A percentile compares a stretch with the other conserved stretches of the same genome.
Evolutionary conservation across 2,113 vertebrate species (phyloP).

Genomic region (Phylloscopus trochilus): DNA sequence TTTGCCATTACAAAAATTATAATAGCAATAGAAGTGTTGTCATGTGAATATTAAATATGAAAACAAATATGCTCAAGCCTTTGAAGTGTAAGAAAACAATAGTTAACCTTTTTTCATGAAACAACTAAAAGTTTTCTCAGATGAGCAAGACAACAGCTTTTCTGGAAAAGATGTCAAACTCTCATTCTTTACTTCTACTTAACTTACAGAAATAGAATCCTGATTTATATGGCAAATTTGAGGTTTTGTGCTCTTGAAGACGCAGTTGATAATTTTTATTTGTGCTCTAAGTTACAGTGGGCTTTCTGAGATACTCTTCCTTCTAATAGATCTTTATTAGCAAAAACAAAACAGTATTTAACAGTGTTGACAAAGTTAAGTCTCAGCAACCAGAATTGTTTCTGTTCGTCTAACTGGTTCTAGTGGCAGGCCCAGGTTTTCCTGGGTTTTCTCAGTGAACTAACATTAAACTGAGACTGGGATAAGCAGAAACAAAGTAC

Average conservation of each 20-base stretch:
- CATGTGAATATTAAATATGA: not conserved
- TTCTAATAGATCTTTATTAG: not conserved
- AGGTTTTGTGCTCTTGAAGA: not conserved
- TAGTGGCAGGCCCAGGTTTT: not conserved
- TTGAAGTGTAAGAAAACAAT: conserved; percentile 40
- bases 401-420: not conserved
- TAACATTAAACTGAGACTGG: not conserved
- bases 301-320: not conserved
- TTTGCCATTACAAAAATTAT: not conserved
- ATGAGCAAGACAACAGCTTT: not conserved
- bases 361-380: not conserved
- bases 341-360: not conserved
- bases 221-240: not conserved
- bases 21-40: not conserved
- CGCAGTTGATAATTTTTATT: not conserved
- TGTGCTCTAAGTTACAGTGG: not conserved
- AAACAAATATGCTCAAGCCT: conserved; percentile 20
- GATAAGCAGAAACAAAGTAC: not conserved
- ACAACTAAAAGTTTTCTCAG: not conserved
- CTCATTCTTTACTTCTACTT: not conserved
- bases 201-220: not conserved
- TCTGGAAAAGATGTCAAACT: not conserved
- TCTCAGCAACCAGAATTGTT: not conserved
- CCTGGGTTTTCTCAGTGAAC: not conserved
- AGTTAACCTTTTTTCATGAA: not conserved